phyloP scores from a whole-genome alignment of 2,113 vertebrate species.

The Myotis lucifugus region DNA sequence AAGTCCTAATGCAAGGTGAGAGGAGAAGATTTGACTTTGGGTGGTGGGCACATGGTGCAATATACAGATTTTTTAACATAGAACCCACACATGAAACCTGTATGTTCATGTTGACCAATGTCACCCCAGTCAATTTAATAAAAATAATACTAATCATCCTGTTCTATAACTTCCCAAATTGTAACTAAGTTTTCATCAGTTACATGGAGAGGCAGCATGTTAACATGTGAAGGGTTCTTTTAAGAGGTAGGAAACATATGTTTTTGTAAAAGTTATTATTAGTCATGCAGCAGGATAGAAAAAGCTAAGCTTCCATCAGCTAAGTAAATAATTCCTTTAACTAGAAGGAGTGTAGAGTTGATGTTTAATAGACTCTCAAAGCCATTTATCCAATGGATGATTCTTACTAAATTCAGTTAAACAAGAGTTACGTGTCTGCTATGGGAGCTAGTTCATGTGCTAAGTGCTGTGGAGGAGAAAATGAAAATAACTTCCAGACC shows the following conservation, averaged over 20 bases:
- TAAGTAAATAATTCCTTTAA: neutral
- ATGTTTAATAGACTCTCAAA: neutral
- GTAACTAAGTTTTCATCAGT: neutral
- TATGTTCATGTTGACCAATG: no score
- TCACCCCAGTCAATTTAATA: no score
- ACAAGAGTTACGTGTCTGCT: neutral
- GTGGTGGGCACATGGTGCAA: no score
- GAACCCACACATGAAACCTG: no score
- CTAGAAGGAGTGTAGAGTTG: neutral
- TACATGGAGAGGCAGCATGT: neutral
- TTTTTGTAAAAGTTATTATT: slow-evolving; percentile 14
- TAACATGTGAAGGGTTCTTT: neutral
- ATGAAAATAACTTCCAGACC: neutral
- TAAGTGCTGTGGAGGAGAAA: neutral
- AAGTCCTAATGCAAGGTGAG: no score
- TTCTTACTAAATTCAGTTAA: slow-evolving; percentile 31
- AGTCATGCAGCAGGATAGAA: neutral
- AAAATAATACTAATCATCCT: neutral
- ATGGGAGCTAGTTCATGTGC: neutral
- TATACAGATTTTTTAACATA: no score
- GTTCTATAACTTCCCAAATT: neutral
- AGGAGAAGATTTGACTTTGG: no score
- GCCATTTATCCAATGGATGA: neutral
- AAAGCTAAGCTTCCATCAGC: neutral
- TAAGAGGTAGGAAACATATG: neutral